Conservation (phyloP, 2,797 vertebrate genomes). For the Parotocinclus haroldoi region DNA sequence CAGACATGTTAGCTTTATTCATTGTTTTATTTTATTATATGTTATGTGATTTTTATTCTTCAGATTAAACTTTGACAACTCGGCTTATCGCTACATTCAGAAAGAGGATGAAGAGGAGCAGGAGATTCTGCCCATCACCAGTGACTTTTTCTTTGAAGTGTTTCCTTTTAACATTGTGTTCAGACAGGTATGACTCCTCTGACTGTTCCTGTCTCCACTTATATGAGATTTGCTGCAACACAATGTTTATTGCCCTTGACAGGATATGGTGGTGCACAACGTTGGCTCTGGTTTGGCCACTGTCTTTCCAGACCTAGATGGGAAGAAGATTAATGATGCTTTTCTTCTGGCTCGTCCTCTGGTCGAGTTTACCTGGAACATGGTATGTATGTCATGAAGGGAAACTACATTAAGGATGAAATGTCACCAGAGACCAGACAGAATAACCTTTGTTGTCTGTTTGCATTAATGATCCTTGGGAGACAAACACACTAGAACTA, state of each 20-base stretch:
- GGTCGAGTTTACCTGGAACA: slow-evolving; percentile 78
- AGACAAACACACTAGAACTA: too few relatives aligned
- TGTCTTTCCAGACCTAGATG: slow-evolving; percentile 75
- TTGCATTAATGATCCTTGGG: too few relatives aligned
- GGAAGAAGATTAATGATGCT: slow-evolving; percentile 73
- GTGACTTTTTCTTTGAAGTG: slow-evolving; percentile 77
- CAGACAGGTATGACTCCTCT: slow-evolving; percentile 64
- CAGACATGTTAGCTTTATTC: too few relatives aligned
- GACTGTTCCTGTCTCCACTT: not conserved
- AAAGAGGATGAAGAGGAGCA: slow-evolving; percentile 74
- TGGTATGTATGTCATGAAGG: slow-evolving; percentile 48
- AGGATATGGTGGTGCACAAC: slow-evolving; percentile 78
- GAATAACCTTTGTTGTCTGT: too few relatives aligned
- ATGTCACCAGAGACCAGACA: too few relatives aligned
- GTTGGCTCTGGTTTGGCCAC: slow-evolving; percentile 72
- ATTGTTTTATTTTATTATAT: too few relatives aligned
- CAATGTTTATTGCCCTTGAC: not conserved
- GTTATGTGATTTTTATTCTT: not conserved
- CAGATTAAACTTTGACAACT: slow-evolving; percentile 78
- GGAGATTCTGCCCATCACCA: slow-evolving; percentile 75
- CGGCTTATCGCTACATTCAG: slow-evolving; percentile 74
- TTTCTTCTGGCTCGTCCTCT: slow-evolving; percentile 72
- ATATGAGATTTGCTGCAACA: not conserved
- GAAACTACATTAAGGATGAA: too few relatives aligned
- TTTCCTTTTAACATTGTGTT: slow-evolving; percentile 78